Percentiles rank a stretch among this genome's conserved stretches.
phyloP scores from a whole-genome alignment of 2,113 vertebrate genomes.

The Galeopterus variegatus region DNA sequence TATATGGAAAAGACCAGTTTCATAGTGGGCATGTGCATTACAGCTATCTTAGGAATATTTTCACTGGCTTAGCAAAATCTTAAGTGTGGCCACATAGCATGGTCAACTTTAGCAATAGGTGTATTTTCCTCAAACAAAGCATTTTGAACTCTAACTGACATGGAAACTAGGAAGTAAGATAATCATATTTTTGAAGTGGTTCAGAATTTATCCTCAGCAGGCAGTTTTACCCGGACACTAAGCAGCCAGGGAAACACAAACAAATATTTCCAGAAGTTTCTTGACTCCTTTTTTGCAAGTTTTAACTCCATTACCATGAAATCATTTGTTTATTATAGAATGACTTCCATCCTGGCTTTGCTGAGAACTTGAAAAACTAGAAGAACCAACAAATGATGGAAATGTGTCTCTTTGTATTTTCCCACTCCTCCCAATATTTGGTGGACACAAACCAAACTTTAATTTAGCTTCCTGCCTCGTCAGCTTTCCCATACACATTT shows the following conservation, averaged over 20 bases:
- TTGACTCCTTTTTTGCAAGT: conserved; percentile 37
- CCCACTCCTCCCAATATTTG: conserved; percentile 6
- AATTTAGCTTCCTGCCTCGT: conserved; percentile 6
- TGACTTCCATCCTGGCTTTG: conserved; percentile 58
- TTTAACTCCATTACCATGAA: conserved; percentile 70
- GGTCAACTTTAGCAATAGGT: conserved; percentile 30
- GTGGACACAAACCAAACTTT: conserved; percentile 24
- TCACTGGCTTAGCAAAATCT: conserved; percentile 51
- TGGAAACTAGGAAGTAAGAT: conserved; percentile 23
- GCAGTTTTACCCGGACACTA: conserved; percentile 43
- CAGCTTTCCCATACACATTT: conserved; percentile 12
- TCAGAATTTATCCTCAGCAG: conserved; percentile 50
- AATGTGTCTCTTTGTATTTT: conserved; percentile 19
- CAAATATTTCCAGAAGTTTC: conserved; percentile 55
- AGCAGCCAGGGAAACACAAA: conserved; percentile 50
- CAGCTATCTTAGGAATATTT: conserved; percentile 44
- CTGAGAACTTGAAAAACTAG: not conserved
- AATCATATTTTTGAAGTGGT: conserved; percentile 39
- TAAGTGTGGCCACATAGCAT: conserved; percentile 4
- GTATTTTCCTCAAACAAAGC: conserved; percentile 41
- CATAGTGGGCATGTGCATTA: not conserved
- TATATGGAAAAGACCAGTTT: conserved; percentile 42
- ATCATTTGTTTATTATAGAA: conserved; percentile 69
- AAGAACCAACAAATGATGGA: conserved; percentile 7
- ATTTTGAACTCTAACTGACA: conserved; percentile 17